Evolutionary conservation across 2,888 invertebrate genomes (phyloP).

Genomic region (Ctenicera cuprea): DNA sequence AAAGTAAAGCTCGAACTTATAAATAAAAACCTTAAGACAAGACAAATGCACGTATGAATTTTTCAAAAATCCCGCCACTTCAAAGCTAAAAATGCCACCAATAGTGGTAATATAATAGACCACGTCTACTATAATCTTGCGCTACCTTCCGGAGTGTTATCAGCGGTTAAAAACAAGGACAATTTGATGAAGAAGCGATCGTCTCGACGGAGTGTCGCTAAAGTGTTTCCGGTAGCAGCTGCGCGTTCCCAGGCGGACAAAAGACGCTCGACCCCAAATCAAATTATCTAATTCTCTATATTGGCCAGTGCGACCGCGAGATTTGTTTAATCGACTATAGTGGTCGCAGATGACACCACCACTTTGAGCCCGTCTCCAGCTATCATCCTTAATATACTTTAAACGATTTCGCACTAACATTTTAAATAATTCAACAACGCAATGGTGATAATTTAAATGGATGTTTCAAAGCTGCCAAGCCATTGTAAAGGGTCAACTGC

Average conservation of each 20-base stretch:
- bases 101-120: too few species aligned
- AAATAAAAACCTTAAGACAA: too few species aligned
- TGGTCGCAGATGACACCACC: constrained; percentile 63
- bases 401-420: constrained; percentile 20
- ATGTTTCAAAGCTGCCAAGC: too few species aligned
- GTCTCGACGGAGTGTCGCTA: constrained; percentile 60
- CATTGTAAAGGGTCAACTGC: too few species aligned
- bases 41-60: too few species aligned
- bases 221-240: constrained; percentile 71
- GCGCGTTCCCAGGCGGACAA: constrained; percentile 71
- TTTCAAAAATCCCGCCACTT: too few species aligned
- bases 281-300: constrained; percentile 73
- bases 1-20: too few species aligned
- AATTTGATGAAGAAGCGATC: constrained; percentile 49
- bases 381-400: constrained; percentile 11
- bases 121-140: too few species aligned
- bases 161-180: constrained; percentile 41
- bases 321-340: constrained; percentile 68
- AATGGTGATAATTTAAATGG: too few species aligned
- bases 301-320: constrained; percentile 68
- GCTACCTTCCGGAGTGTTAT: constrained; percentile 4
- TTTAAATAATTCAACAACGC: background rate
- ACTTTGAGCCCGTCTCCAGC: constrained; percentile 25
- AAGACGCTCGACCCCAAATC: constrained; percentile 72
- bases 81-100: too few species aligned